phyloP scores from a whole-genome alignment of 2,113 vertebrate genomes.

The Notothenia coriiceps region DNA sequence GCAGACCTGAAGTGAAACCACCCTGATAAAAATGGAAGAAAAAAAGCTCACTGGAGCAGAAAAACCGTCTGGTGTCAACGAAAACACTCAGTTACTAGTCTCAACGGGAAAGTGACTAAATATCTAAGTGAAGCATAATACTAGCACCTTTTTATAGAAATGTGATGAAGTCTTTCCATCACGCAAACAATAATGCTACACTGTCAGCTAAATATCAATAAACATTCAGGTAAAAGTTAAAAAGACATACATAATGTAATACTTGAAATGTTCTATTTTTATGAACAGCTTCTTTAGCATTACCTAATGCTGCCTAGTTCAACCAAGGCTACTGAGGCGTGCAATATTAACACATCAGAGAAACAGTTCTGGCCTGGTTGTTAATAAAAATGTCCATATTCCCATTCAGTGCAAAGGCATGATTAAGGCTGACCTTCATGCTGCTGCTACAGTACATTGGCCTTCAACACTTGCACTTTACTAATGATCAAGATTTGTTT shows the following conservation, averaged over 20 bases:
- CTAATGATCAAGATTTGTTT: background rate
- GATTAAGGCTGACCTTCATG: constrained; percentile 8
- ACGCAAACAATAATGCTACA: background rate
- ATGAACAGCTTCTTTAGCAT: too few species aligned
- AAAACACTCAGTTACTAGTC: background rate
- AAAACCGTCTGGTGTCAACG: background rate
- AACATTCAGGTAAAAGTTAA: background rate
- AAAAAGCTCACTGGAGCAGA: background rate
- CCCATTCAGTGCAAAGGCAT: background rate
- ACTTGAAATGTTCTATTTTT: background rate
- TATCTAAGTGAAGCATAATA: background rate
- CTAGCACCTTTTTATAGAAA: background rate
- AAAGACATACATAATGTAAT: background rate
- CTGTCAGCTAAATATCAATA: background rate
- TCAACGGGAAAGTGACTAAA: background rate
- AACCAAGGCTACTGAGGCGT: background rate
- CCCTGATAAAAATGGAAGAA: constrained; percentile 1
- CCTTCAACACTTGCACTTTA: constrained; percentile 14
- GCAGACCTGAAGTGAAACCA: background rate
- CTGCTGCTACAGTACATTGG: background rate
- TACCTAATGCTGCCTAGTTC: background rate
- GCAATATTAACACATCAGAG: background rate
- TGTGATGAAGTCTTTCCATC: background rate
- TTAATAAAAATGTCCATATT: background rate
- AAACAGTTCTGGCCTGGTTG: constrained; percentile 3